These are phyloP conservation scores for Pristionchus fissidentatus DNA, from an alignment of 2,888 invertebrate species.

Conservation along the genomic window DNA sequence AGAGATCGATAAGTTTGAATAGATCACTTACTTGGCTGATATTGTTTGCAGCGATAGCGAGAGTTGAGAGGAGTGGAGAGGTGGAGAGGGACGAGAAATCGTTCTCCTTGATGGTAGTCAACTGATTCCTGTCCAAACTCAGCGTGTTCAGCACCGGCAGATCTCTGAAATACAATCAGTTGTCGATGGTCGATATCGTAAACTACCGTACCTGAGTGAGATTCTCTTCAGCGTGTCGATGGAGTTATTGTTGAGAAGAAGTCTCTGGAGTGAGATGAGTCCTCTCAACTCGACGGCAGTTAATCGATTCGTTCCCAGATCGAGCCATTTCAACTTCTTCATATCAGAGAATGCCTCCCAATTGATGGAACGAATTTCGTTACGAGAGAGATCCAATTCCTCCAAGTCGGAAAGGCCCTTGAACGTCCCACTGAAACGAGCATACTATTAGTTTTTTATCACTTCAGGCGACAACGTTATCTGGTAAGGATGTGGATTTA, in stretches of 20 bases:
- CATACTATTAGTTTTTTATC: background rate
- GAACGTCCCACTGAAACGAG: constrained; percentile 63
- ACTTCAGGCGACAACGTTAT: too few species aligned
- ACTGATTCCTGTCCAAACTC: constrained; percentile 65
- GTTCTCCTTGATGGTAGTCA: constrained; percentile 61
- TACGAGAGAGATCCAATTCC: constrained; percentile 68
- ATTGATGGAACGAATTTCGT: constrained; percentile 65
- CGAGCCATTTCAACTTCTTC: constrained; percentile 71
- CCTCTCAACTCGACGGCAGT: constrained; percentile 53
- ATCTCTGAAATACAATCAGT: constrained; percentile 52
- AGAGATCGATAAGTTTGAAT: background rate
- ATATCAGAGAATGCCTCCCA: constrained; percentile 63
- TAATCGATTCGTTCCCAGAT: constrained; percentile 77
- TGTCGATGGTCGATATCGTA: background rate
- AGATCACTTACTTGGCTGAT: constrained; percentile 51
- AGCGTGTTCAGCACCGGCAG: constrained; percentile 63
- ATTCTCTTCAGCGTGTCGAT: constrained; percentile 62
- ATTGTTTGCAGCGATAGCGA: constrained; percentile 61
- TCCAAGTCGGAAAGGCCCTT: constrained; percentile 75
- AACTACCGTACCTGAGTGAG: constrained; percentile 49
- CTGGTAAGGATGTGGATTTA: too few species aligned
- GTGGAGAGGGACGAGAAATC: constrained; percentile 62
- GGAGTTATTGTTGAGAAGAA: constrained; percentile 72
- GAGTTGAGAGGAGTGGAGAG: constrained; percentile 54
- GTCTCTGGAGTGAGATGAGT: constrained; percentile 63